Conservation (phyloP, 2,113 vertebrate species). For the Vidua macroura region DNA sequence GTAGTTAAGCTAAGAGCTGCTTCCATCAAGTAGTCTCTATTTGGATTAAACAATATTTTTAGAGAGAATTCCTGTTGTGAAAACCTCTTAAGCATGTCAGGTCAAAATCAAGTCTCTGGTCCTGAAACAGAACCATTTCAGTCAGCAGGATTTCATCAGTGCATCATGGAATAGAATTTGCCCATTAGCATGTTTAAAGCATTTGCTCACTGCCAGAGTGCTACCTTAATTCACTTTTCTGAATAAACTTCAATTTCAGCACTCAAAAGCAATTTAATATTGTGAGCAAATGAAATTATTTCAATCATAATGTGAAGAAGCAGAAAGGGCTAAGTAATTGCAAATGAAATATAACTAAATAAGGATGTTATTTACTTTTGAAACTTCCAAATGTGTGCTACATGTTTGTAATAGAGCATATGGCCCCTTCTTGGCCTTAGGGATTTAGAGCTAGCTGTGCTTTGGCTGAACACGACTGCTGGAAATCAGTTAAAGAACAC, state of each 20-base stretch:
- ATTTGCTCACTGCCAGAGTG: background rate
- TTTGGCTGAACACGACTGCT: background rate
- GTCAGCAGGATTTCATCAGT: background rate
- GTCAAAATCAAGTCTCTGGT: background rate
- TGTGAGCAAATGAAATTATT: background rate
- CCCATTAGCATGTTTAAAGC: background rate
- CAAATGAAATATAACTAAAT: background rate
- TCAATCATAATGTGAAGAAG: background rate
- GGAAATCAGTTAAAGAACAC: background rate
- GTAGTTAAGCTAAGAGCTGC: background rate
- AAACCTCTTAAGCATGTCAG: background rate
- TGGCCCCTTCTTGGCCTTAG: background rate
- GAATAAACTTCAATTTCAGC: slow-evolving; percentile 16
- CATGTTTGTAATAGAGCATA: background rate
- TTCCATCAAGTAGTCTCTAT: background rate
- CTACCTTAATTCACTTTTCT: slow-evolving; percentile 21
- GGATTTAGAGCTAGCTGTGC: background rate
- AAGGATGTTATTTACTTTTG: background rate
- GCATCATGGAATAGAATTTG: background rate
- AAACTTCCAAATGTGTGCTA: background rate
- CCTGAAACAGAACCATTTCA: slow-evolving; percentile 9
- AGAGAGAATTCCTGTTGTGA: background rate
- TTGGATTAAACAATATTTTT: background rate
- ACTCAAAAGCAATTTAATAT: slow-evolving; percentile 5
- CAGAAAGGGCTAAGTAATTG: background rate